phyloP scores from a whole-genome alignment of 2,113 vertebrate species.

The Callocephalon fimbriatum region DNA sequence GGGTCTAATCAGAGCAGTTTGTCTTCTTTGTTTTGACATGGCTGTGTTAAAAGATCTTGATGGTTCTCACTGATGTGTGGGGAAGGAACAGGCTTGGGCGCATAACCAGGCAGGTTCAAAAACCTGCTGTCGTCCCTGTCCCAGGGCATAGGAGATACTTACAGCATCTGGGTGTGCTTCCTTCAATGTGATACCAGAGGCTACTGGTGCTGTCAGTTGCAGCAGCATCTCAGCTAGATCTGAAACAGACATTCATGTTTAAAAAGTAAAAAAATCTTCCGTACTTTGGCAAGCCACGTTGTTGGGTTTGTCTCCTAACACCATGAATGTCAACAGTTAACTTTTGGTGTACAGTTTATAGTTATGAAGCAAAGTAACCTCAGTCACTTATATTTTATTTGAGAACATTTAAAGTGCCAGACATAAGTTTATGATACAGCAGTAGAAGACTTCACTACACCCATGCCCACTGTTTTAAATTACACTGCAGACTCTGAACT shows the following conservation, averaged over 20 bases:
- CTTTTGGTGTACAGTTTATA: neutral
- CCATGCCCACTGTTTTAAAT: neutral
- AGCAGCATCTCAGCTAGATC: neutral
- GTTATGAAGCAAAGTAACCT: neutral
- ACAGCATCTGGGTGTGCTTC: neutral
- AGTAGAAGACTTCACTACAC: neutral
- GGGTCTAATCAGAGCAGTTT: neutral
- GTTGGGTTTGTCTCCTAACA: neutral
- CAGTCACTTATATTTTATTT: neutral
- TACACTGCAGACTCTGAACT: neutral
- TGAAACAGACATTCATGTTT: neutral
- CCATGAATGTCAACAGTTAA: neutral
- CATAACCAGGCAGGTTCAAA: neutral
- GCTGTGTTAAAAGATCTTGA: fast-evolving
- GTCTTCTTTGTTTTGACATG: neutral
- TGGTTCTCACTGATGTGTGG: neutral
- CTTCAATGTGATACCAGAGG: neutral
- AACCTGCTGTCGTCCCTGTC: neutral
- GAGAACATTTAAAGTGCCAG: neutral
- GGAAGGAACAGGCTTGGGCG: neutral
- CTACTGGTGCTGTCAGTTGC: neutral
- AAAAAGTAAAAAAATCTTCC: neutral
- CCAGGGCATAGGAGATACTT: neutral
- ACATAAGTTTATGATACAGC: neutral
- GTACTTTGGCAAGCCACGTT: neutral